Conservation (phyloP, 30 jellyfish, hydroid and myxozoan genomes). For the Aurelia aurita region DNA sequence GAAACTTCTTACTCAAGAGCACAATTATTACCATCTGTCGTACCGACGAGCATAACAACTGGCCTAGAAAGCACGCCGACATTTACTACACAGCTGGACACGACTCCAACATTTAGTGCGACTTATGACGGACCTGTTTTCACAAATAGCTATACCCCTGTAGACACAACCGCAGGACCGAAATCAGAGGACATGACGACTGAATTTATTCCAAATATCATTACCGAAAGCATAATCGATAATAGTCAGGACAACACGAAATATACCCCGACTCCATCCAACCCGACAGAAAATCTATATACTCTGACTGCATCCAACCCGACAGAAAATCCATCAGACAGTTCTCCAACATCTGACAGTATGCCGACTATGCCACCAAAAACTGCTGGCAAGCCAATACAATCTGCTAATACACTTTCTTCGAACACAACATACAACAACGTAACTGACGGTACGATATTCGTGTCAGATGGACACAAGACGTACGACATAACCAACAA, state of each 20-base stretch:
- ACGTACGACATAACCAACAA: conserved; percentile 28
- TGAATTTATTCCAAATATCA: too few species aligned
- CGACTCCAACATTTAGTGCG: conserved; percentile 18
- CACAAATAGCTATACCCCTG: background rate
- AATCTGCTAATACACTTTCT: background rate
- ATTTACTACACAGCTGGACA: background rate
- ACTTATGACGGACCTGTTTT: background rate
- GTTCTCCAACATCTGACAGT: background rate
- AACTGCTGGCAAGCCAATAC: background rate
- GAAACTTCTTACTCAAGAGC: too few species aligned
- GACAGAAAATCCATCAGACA: too few species aligned
- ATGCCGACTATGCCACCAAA: background rate
- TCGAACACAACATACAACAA: background rate
- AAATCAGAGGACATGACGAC: too few species aligned
- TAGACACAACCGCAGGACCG: too few species aligned
- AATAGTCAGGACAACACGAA: too few species aligned
- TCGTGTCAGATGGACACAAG: conserved; percentile 8
- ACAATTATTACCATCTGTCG: too few species aligned
- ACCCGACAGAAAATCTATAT: too few species aligned
- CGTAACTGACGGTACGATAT: background rate
- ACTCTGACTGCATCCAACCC: too few species aligned
- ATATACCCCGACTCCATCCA: too few species aligned
- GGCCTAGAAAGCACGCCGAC: conserved; percentile 7
- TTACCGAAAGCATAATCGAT: too few species aligned
- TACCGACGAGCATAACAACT: background rate